Base-by-base conservation (phyloP, 2,888 invertebrate species). In the Melieria crassipennis region DNA sequence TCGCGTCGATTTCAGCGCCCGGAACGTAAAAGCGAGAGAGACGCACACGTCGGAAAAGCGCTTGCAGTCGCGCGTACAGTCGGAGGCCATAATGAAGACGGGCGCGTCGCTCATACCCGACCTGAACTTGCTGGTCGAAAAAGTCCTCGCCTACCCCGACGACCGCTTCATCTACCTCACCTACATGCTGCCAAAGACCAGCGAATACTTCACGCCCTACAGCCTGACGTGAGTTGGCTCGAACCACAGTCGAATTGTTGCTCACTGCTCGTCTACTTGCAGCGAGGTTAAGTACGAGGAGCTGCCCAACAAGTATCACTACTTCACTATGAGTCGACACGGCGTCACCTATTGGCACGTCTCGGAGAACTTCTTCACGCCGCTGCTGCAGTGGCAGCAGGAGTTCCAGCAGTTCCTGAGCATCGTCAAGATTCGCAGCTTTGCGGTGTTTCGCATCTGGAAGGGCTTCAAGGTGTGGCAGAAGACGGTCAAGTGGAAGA, bases 391-490 rank as follows among this genome's bases (percentile, higher is more conserved):
- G 73, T 96, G 95, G 95, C 93, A 94, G 82, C 90, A 91, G 72
- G 95, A 96, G 82, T 95, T 94, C 80, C 90, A 90, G n/a, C 91
- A 91, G 84, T 96, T 94, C 81, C 89, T 92, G 56, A 89, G 92
- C 82, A 88, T 96, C n/a, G 91, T 92, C 75, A 90, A 92, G 86
- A 92, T 93, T 61, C 91, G 90, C 76, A 90, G 91, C 62, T 93
- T 94, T 82, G 89, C 87, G 61, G 87, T 90, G 46, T 94, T 92
- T 80, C 89, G 92, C 11, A 88, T 90, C 73, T 93, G 93, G 93
- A 94, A 96, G 86, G 92, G 93, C 0, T 94, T 95, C 83, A 92
- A 91, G 79, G 90, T 92, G 0, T 95, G 95, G 95, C 89, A 90
- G 71, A 93, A 92, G 83, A 91, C 91, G 13, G 90, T 96, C 46